Base-by-base conservation (phyloP, 37 sponge, comb jelly and placozoan species). In the Amphimedon queenslandica region DNA sequence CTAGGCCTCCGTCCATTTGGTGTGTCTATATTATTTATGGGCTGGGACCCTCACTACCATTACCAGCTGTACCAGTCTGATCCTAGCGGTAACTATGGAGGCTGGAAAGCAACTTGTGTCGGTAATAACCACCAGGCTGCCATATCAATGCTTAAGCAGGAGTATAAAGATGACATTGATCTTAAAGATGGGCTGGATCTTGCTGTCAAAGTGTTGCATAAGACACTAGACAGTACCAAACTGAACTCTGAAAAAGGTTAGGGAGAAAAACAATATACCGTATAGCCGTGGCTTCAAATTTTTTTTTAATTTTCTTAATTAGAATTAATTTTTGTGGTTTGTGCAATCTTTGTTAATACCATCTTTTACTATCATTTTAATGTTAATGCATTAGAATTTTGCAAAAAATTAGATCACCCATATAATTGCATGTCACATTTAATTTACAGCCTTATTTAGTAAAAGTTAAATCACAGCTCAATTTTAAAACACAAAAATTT, bases 71-170 rank as follows among this genome's bases (percentile, higher is more conserved):
- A 98, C 70, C 99, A 98, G 80, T 88, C 87, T 73, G 99, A 98
- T 32, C 99, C 99, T 1, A 91, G 92, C 70, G 99, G 99, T 21
- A 98, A 98, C 77, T 98, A 98, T 82, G 96, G 99, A 16, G 99
- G 99, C 58, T 98, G 99, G 99, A 98, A 92, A 77, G 99, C 99
- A 34, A 92, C 95, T 3, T 98, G 99, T 66, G 94, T 98, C 73
- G 99, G 99, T 0, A 92, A 83, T 78, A 98, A 98, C 66, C 90
- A 94, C 64, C 82, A 87, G 90, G 92, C 94, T 10, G 97, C 97
- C 40, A 82, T 92, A 34, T 94, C 99, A 28, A 85, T 94, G 63
- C 81, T 98, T 63, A 98, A 94, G 57, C 99, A 98, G 65, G 99
- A 98, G 40, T 98, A 98, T 67, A 92, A 94, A 37, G 96, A 95